Evolutionary conservation across 2,888 invertebrate species (phyloP).

Genomic region (Lordiphosa andalusiaca): DNA sequence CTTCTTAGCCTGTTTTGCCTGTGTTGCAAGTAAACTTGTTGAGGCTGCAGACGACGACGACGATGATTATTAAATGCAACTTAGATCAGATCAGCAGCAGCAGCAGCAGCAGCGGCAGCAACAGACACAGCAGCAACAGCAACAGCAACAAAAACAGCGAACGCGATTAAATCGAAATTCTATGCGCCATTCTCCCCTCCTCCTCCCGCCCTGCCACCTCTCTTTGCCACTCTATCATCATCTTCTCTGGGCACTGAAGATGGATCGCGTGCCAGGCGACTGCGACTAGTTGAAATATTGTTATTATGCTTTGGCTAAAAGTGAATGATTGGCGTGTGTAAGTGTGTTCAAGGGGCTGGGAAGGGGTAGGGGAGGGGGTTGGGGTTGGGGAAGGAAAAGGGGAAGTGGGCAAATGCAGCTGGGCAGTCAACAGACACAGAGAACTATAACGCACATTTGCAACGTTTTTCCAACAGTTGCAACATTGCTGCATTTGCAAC

Average conservation of each 20-base stretch:
- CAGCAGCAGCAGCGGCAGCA: conserved; percentile 26
- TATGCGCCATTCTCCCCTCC: conserved; percentile 51
- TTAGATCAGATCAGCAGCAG: conserved; percentile 65
- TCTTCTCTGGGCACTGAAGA: conserved; percentile 42
- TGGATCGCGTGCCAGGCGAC: conserved; percentile 74
- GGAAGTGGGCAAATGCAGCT: conserved; percentile 13
- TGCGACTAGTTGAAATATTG: conserved; percentile 73
- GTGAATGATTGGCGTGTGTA: conserved; percentile 63
- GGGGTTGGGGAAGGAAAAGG: background rate
- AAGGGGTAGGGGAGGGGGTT: no score
- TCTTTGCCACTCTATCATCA: conserved; percentile 4
- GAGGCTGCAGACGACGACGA: conserved; percentile 43
- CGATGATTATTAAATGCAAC: conserved; percentile 73
- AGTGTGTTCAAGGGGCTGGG: conserved; percentile 2
- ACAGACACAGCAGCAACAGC: conserved; percentile 30
- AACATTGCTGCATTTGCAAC: conserved; percentile 45
- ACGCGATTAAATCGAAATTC: conserved; percentile 73
- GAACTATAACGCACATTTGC: conserved; percentile 47
- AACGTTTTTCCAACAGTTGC: conserved; percentile 41
- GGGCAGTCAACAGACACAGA: conserved; percentile 18
- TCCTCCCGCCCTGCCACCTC: background rate
- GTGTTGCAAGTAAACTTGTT: conserved; percentile 56
- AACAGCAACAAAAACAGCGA: conserved; percentile 44
- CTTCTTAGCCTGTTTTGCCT: conserved; percentile 66
- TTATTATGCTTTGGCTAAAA: conserved; percentile 72